Evolutionary conservation across 2,797 vertebrate species (phyloP).

Genomic region (Halcyon smyrnensis): DNA sequence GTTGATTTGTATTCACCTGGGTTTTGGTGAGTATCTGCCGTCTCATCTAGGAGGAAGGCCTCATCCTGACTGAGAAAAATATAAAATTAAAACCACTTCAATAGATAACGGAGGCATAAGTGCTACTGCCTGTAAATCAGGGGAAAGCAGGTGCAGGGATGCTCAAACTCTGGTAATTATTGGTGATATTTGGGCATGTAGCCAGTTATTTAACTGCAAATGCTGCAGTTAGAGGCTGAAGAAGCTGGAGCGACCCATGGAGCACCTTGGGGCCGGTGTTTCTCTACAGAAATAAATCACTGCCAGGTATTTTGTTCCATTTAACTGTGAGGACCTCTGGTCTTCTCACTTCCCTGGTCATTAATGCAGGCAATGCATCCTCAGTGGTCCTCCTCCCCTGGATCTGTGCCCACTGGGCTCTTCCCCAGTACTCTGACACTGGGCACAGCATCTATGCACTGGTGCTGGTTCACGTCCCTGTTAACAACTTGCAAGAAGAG

Average conservation of each 20-base stretch:
- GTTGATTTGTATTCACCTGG: not conserved
- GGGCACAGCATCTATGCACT: accelerated
- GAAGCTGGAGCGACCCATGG: not conserved
- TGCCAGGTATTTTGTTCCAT: not conserved
- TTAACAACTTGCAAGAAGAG: not conserved
- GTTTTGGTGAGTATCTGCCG: not conserved
- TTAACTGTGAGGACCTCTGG: accelerated
- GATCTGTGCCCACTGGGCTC: not conserved
- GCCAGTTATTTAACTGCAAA: not conserved
- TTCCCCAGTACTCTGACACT: not conserved
- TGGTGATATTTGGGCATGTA: accelerated
- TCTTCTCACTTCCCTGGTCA: accelerated
- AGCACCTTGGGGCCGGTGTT: accelerated
- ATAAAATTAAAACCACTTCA: not conserved
- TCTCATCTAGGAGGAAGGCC: not conserved
- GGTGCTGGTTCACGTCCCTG: not conserved
- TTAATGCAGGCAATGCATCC: accelerated
- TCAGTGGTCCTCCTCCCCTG: accelerated
- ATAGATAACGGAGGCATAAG: not conserved
- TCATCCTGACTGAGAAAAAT: not conserved
- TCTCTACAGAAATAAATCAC: accelerated
- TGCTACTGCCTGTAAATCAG: not conserved
- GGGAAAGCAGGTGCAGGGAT: not conserved
- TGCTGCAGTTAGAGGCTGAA: not conserved
- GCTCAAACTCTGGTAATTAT: not conserved